A percentile compares a stretch with the other conserved stretches of the same genome.
Conservation (phyloP, 1,140 invertebrate species). For the Pachypeltis micranthus region DNA sequence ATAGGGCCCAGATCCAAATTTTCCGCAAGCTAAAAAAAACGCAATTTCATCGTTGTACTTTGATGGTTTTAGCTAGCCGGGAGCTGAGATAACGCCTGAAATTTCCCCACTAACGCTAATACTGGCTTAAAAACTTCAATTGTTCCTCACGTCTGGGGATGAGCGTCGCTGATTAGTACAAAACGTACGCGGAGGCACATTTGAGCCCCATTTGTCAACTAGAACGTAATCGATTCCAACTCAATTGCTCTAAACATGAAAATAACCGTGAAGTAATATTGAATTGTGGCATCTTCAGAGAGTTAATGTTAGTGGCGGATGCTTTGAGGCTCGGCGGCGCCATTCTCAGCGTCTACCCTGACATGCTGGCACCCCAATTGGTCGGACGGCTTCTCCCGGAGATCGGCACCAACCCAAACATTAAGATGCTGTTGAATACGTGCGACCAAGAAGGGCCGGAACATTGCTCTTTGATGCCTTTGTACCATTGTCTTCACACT, state of each 20-base stretch:
- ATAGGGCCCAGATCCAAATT: too few relatives aligned
- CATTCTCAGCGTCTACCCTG: constrained; percentile 77
- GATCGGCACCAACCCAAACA: constrained; percentile 69
- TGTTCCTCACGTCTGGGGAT: too few relatives aligned
- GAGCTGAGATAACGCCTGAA: too few relatives aligned
- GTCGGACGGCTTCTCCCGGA: constrained; percentile 86
- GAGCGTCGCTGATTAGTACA: too few relatives aligned
- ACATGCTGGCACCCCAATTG: constrained; percentile 92
- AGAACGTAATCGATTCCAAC: too few relatives aligned
- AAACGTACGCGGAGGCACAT: too few relatives aligned
- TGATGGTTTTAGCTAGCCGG: too few relatives aligned
- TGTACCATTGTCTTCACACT: constrained; percentile 91
- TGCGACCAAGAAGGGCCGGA: constrained; percentile 78
- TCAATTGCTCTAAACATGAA: constrained; percentile 8
- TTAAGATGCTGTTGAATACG: constrained; percentile 74
- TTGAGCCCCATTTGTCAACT: too few relatives aligned
- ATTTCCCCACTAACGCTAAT: too few relatives aligned
- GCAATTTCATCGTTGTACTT: too few relatives aligned
- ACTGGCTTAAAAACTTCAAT: too few relatives aligned
- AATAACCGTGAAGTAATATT: constrained; percentile 6
- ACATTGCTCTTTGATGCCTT: constrained; percentile 79
- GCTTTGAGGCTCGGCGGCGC: constrained; percentile 83
- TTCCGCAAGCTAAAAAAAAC: too few relatives aligned
- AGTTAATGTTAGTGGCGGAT: constrained; percentile 87
- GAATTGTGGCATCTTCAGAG: constrained; percentile 48